Conservation (phyloP, 2,888 invertebrate genomes). For the Leucophenga montana region DNA sequence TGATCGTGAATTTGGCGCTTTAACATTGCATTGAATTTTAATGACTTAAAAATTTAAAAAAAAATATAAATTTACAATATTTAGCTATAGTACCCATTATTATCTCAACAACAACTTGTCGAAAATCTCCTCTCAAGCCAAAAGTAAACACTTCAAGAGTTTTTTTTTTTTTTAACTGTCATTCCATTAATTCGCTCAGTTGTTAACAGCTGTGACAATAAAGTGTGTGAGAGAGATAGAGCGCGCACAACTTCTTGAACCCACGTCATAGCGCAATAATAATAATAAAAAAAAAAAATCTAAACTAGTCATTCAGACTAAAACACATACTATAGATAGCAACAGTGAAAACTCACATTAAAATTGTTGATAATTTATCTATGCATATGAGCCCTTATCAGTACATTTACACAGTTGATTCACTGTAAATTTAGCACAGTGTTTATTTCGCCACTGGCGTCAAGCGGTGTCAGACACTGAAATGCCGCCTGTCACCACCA, state of each 20-base stretch:
- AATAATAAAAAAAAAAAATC: not conserved
- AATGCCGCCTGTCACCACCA: too few species aligned
- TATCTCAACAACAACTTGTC: not conserved
- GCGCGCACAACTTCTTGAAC: not conserved
- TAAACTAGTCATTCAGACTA: not conserved
- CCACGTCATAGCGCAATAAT: not conserved
- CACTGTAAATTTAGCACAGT: not conserved
- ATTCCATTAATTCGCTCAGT: not conserved
- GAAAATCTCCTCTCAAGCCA: not conserved
- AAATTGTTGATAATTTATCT: too few species aligned
- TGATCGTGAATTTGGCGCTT: too few species aligned
- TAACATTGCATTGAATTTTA: too few species aligned
- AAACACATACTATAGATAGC: too few species aligned
- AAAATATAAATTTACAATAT: too few species aligned
- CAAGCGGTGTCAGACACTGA: slow-evolving; percentile 17
- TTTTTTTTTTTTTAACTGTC: not conserved
- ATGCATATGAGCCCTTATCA: too few species aligned
- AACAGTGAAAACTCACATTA: too few species aligned
- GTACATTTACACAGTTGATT: too few species aligned
- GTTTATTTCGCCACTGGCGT: slow-evolving; percentile 1
- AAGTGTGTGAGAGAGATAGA: not conserved
- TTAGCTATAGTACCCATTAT: too few species aligned
- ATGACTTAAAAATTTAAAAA: not conserved
- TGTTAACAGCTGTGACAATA: slow-evolving; percentile 22
- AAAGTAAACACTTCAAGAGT: not conserved